Conservation (phyloP, 1,140 invertebrate genomes). For the Physella acuta region DNA sequence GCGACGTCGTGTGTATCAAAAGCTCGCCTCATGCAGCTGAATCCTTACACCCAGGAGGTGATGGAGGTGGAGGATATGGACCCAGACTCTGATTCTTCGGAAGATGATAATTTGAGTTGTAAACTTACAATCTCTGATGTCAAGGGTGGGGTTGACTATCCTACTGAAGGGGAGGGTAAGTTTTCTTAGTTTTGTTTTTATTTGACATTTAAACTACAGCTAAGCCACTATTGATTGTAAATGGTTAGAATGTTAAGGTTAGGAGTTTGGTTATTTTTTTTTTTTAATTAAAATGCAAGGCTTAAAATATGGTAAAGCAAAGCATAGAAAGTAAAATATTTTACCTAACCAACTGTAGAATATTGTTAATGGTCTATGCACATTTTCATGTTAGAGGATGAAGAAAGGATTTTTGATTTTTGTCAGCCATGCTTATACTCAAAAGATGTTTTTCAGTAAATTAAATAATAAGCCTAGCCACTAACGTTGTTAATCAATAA, state of each 20-base stretch:
- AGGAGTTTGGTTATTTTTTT: background rate
- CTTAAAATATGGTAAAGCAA: too few species aligned
- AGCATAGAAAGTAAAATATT: too few species aligned
- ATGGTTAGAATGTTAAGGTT: background rate
- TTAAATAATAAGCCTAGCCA: too few species aligned
- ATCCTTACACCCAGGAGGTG: slow-evolving; percentile 4
- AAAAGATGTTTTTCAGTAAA: background rate
- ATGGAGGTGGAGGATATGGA: background rate
- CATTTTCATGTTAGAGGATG: background rate
- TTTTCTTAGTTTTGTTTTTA: background rate
- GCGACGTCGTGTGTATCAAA: background rate
- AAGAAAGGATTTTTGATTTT: background rate
- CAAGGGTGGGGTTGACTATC: background rate
- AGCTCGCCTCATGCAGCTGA: background rate
- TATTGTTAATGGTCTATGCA: background rate
- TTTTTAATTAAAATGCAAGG: background rate
- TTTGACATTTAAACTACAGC: background rate
- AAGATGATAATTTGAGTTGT: background rate
- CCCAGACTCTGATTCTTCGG: slow-evolving; percentile 1
- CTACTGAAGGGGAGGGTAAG: background rate
- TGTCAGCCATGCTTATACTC: background rate
- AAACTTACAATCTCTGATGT: background rate
- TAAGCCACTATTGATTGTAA: background rate
- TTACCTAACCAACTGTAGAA: background rate
- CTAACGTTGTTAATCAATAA: too few species aligned